Conservation (phyloP, 1,140 invertebrate species). For the Stenopsyche tienmushanensis region DNA sequence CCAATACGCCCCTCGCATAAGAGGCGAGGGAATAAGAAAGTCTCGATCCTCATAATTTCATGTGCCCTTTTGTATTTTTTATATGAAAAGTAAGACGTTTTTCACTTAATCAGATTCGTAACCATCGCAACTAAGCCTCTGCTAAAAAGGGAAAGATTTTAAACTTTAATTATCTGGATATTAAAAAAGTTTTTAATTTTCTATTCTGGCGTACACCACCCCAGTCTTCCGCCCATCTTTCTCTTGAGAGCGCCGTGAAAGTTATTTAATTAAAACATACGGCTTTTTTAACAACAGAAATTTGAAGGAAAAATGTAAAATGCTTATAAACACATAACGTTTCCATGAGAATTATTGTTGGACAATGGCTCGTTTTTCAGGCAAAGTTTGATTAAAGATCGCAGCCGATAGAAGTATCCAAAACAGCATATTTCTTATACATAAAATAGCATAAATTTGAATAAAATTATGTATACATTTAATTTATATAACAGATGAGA, state of each 20-base stretch:
- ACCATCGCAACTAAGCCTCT: conserved; percentile 5
- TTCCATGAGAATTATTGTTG: too few species aligned
- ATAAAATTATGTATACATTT: too few species aligned
- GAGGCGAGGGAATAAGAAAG: too few species aligned
- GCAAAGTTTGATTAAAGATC: too few species aligned
- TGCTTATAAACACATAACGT: not conserved
- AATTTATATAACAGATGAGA: too few species aligned
- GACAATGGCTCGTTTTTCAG: too few species aligned
- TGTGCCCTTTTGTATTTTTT: not conserved
- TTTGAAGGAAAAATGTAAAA: not conserved
- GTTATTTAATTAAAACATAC: conserved; percentile 29
- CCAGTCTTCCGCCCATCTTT: not conserved
- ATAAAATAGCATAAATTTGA: too few species aligned
- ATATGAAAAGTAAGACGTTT: conserved; percentile 6
- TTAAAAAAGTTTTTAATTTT: conserved; percentile 40
- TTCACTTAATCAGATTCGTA: conserved; percentile 29
- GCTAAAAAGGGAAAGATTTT: conserved; percentile 20
- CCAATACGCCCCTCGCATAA: too few species aligned
- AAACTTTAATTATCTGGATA: conserved; percentile 38
- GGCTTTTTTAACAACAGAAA: conserved; percentile 19
- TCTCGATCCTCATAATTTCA: too few species aligned
- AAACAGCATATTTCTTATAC: too few species aligned
- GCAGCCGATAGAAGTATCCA: too few species aligned
- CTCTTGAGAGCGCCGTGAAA: conserved; percentile 7
- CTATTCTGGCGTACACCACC: conserved; percentile 19